Evolutionary conservation across 2,797 vertebrate genomes (phyloP).

Genomic region (Chelidonichthys spinosus): DNA sequence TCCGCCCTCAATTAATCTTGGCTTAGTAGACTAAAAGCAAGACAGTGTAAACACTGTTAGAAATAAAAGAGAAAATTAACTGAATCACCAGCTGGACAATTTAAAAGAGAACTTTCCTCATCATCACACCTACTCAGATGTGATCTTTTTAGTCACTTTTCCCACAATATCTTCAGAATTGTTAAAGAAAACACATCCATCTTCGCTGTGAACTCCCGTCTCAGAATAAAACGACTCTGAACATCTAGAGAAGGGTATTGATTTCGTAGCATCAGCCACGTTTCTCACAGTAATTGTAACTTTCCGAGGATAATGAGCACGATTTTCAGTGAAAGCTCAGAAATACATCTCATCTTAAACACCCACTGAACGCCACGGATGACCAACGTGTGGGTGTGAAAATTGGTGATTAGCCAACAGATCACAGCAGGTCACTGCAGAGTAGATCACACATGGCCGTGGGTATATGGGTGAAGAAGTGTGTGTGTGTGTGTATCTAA

Average conservation of each 20-base stretch:
- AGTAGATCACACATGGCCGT: constrained; percentile 43
- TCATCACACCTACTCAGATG: background rate
- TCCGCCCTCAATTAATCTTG: background rate
- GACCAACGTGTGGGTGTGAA: constrained; percentile 64
- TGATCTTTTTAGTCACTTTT: constrained; percentile 17
- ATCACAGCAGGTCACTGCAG: constrained; percentile 50
- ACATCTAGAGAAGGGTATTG: background rate
- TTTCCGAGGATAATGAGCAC: constrained; percentile 45
- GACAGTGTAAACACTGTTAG: background rate
- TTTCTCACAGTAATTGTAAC: constrained; percentile 10
- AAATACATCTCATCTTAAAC: constrained; percentile 46
- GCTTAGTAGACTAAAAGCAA: constrained; percentile 2
- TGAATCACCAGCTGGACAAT: background rate
- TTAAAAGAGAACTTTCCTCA: background rate
- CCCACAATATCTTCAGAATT: background rate
- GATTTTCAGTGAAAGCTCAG: constrained; percentile 37
- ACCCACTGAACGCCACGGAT: constrained; percentile 60
- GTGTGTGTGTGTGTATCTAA: constrained; percentile 13
- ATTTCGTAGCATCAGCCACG: background rate
- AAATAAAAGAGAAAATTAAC: constrained; percentile 1
- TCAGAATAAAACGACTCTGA: background rate
- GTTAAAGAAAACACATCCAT: background rate
- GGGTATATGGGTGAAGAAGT: constrained; percentile 21
- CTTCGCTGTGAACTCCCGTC: background rate
- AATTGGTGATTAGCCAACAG: constrained; percentile 61